Base-by-base conservation (phyloP, 2,888 invertebrate genomes). In the Dioctria linearis region DNA sequence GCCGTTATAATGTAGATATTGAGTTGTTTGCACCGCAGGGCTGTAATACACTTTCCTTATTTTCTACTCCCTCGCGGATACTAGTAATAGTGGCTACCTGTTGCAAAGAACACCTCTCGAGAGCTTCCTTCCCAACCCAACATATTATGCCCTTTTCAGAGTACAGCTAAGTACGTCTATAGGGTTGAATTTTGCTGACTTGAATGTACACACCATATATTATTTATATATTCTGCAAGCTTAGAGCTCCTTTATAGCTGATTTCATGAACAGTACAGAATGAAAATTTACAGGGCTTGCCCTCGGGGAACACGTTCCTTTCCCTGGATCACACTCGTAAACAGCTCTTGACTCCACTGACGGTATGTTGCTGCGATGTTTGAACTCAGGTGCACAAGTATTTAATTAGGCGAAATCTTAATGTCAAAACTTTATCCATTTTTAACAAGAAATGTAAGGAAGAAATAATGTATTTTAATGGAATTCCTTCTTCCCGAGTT, bases 201-300 rank as follows among this genome's bases (percentile, higher is more conserved):
- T 65, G 39, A 73, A 65, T 80, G 69, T 78, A 80, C 76, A 67
- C 69, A 79, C 73, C 80, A 81, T 81, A 81, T 80, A 80, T 81
- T 80, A 81, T 81, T 81, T 81, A 81, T 81, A 80, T 75, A 76
- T 81, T 80, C 76, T 81, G 69, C 81, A 81, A 80, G 80, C 80
- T 81, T 78, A 75, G 76, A 69, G 80, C 63, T 81, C 81, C 81
- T 81, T 81, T 81, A 81, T 80, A 73, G 81, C 81, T 81, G 80
- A 81, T 81, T 79, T 81, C 81, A 81, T 63, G 81, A 80, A 79
- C 79, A 81, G 76, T 67, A 81, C 79, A 73, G 69, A 81, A 81
- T 80, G 81, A 81, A 81, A 81, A 81, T 81, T 81, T 81, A 81
- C 81, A 80, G 63, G 67, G 57, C 69, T 46, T 65, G 71, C 76